These are phyloP conservation scores for Nomada fabriciana DNA, from an alignment of 2,888 invertebrate genomes.

Conservation along the genomic window DNA sequence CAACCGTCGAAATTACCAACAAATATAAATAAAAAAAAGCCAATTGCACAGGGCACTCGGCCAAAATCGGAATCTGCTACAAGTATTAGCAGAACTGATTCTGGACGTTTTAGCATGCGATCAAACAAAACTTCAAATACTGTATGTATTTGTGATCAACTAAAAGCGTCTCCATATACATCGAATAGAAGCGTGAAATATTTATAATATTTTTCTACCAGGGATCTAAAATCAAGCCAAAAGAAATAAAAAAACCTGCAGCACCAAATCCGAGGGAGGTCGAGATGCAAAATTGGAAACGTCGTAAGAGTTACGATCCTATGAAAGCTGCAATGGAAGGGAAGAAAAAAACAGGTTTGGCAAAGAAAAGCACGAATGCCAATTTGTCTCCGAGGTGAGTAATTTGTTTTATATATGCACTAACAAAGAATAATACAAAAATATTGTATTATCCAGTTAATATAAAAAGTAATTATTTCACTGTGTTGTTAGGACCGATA, in stretches of 20 bases:
- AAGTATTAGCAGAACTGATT: slow-evolving; percentile 76
- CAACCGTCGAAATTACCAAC: slow-evolving; percentile 85
- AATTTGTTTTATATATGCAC: not conserved
- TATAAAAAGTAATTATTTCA: slow-evolving; percentile 70
- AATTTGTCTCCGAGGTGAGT: slow-evolving; percentile 80
- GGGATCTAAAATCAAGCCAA: slow-evolving; percentile 73
- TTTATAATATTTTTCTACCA: slow-evolving; percentile 31
- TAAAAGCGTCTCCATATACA: not conserved
- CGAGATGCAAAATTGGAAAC: slow-evolving; percentile 97
- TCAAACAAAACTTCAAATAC: slow-evolving; percentile 65
- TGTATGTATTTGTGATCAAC: slow-evolving; percentile 58
- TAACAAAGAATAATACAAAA: slow-evolving; percentile 27
- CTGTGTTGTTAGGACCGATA: slow-evolving; percentile 78
- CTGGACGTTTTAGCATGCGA: slow-evolving; percentile 76
- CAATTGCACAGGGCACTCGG: slow-evolving; percentile 57
- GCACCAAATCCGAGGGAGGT: slow-evolving; percentile 90
- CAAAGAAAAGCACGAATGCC: slow-evolving; percentile 70
- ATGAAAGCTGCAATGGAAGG: slow-evolving; percentile 97
- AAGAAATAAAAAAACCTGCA: slow-evolving; percentile 74
- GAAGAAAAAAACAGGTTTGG: slow-evolving; percentile 86
- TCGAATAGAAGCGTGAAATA: not conserved
- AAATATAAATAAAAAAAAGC: slow-evolving; percentile 84
- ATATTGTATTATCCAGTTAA: slow-evolving; percentile 42
- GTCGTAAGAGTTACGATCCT: slow-evolving; percentile 97
- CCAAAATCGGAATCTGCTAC: slow-evolving; percentile 71